Evolutionary conservation across 30 jellyfish, hydroid and myxozoan genomes (phyloP).

Genomic region (Phacellophora camtschatica): DNA sequence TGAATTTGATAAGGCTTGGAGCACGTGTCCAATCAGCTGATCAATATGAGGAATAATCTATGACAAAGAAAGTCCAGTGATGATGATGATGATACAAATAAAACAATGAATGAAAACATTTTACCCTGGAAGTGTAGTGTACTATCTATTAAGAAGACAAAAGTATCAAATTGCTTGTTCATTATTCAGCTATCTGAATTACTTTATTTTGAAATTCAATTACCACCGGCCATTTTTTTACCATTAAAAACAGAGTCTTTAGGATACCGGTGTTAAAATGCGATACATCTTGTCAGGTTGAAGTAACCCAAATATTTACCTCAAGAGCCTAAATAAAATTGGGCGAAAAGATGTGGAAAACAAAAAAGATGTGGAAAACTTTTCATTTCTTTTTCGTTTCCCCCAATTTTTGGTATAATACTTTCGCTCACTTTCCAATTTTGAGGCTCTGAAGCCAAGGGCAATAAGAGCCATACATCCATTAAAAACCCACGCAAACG

Average conservation of each 20-base stretch:
- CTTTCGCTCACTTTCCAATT: neutral
- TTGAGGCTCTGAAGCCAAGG: too few relatives aligned
- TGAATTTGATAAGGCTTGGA: slow-evolving; percentile 30
- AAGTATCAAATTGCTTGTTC: too few relatives aligned
- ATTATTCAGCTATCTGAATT: too few relatives aligned
- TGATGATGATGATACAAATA: neutral
- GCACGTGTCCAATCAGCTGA: slow-evolving; percentile 49
- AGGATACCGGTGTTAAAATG: neutral
- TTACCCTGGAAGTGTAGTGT: too few relatives aligned
- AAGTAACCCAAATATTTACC: neutral
- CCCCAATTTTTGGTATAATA: neutral
- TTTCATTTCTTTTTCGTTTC: neutral
- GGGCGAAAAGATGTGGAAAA: neutral
- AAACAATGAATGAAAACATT: neutral
- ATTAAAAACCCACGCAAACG: too few relatives aligned
- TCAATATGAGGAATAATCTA: slow-evolving; percentile 59
- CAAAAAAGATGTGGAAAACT: neutral
- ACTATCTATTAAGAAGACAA: too few relatives aligned
- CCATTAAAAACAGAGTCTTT: neutral
- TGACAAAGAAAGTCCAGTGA: neutral
- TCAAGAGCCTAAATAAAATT: neutral
- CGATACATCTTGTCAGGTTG: too few relatives aligned
- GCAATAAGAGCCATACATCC: too few relatives aligned
- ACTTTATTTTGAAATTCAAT: too few relatives aligned
- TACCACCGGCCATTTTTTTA: neutral